Conservation (phyloP, 2,797 vertebrate species). For the Artibeus jamaicensis region DNA sequence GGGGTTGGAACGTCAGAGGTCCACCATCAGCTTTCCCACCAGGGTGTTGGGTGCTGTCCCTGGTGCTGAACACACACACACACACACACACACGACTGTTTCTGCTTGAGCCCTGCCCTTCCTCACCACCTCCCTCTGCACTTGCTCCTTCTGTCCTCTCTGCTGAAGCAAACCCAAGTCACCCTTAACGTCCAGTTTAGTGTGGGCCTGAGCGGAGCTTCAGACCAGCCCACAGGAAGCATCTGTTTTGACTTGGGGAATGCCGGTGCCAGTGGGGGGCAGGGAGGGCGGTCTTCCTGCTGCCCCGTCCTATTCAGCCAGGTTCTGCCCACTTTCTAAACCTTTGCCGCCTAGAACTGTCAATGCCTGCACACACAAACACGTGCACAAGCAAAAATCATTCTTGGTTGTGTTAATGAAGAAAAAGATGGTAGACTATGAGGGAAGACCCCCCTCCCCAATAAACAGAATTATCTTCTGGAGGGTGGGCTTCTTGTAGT, state of each 20-base stretch:
- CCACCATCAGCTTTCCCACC: background rate
- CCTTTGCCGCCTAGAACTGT: background rate
- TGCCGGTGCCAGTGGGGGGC: background rate
- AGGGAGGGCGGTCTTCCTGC: background rate
- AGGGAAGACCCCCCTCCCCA: too few relatives aligned
- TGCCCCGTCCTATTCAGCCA: background rate
- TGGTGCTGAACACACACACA: constrained; percentile 29
- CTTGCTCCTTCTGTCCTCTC: background rate
- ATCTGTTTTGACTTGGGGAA: background rate
- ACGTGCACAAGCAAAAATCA: background rate
- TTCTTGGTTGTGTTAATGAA: background rate
- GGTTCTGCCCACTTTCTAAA: background rate
- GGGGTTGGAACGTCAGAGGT: background rate
- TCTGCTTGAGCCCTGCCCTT: background rate
- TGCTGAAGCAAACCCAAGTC: background rate
- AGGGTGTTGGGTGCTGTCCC: background rate
- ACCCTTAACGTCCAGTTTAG: background rate
- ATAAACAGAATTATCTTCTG: too few relatives aligned
- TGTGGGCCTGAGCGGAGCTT: background rate
- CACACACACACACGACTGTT: background rate
- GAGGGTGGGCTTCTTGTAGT: too few relatives aligned
- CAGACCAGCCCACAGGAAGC: background rate
- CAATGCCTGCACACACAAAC: accelerated
- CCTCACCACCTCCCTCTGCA: too few relatives aligned
- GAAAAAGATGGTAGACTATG: background rate